Conservation (phyloP, 2,797 vertebrate species). For the Oreortyx pictus region DNA sequence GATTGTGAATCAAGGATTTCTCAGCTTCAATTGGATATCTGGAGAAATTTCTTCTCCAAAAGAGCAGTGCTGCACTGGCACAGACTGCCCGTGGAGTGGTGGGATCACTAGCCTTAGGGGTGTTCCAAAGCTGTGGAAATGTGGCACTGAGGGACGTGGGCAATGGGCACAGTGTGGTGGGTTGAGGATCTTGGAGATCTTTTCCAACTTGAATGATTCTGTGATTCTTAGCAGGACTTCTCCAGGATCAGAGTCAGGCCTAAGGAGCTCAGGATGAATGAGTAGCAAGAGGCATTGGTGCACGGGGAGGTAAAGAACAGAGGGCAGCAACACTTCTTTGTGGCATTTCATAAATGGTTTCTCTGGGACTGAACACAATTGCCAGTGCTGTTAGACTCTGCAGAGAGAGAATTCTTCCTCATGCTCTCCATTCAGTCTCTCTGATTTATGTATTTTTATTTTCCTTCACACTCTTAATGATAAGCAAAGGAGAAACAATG, state of each 20-base stretch:
- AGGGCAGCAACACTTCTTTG: neutral
- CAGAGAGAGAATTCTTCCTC: neutral
- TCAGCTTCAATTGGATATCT: too few relatives aligned
- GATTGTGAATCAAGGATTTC: neutral
- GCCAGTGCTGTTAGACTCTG: rapidly evolving
- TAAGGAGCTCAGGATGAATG: neutral
- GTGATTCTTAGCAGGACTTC: neutral
- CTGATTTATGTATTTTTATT: neutral
- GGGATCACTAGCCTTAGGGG: too few relatives aligned
- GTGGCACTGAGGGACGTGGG: too few relatives aligned
- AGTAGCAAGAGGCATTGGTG: neutral
- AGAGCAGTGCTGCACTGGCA: too few relatives aligned
- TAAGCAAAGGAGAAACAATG: conserved; percentile 19
- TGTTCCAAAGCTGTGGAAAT: too few relatives aligned
- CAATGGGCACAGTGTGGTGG: too few relatives aligned
- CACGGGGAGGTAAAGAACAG: neutral
- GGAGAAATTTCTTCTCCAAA: too few relatives aligned
- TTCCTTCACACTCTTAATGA: neutral
- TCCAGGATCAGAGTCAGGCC: neutral
- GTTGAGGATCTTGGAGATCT: too few relatives aligned
- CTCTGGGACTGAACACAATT: neutral
- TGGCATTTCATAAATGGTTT: neutral
- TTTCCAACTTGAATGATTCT: too few relatives aligned
- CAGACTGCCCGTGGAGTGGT: too few relatives aligned
- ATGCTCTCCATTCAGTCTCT: neutral